phyloP scores from a whole-genome alignment of 2,797 vertebrate species.

The Allobates femoralis region DNA sequence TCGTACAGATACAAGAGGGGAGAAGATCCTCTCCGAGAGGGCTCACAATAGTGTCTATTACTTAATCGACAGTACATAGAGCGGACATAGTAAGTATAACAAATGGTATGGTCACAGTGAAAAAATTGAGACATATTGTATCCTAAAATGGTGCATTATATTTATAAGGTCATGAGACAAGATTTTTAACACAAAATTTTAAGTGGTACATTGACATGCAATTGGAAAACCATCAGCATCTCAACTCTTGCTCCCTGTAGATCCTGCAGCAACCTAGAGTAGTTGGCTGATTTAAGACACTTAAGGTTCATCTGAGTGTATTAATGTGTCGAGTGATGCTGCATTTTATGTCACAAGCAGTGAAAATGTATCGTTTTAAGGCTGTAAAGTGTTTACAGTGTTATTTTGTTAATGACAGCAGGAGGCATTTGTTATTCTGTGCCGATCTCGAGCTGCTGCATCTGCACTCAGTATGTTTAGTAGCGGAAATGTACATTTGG shows the following conservation, averaged over 20 bases:
- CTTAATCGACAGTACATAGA: not conserved
- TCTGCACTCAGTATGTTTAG: conserved; percentile 58
- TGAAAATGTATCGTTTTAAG: conserved; percentile 45
- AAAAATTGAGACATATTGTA: not conserved
- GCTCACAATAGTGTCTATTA: too few species aligned
- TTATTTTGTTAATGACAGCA: conserved; percentile 53
- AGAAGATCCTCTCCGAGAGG: too few species aligned
- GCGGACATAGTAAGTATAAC: not conserved
- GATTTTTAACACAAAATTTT: not conserved
- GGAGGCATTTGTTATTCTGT: conserved; percentile 60
- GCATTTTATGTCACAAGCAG: conserved; percentile 29
- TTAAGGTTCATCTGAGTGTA: conserved; percentile 54
- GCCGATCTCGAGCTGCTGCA: conserved; percentile 48
- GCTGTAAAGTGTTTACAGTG: conserved; percentile 38
- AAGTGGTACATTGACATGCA: not conserved
- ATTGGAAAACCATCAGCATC: not conserved
- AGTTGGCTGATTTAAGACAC: not conserved
- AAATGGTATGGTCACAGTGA: not conserved
- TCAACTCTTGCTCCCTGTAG: not conserved
- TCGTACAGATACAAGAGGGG: too few species aligned
- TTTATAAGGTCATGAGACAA: not conserved
- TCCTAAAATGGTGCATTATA: not conserved
- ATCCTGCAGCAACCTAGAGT: not conserved
- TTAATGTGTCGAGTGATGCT: conserved; percentile 43
- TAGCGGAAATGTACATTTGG: conserved; percentile 35